These are phyloP conservation scores for Mythimna pallens DNA, from an alignment of 2,888 invertebrate genomes.

Conservation along the genomic window DNA sequence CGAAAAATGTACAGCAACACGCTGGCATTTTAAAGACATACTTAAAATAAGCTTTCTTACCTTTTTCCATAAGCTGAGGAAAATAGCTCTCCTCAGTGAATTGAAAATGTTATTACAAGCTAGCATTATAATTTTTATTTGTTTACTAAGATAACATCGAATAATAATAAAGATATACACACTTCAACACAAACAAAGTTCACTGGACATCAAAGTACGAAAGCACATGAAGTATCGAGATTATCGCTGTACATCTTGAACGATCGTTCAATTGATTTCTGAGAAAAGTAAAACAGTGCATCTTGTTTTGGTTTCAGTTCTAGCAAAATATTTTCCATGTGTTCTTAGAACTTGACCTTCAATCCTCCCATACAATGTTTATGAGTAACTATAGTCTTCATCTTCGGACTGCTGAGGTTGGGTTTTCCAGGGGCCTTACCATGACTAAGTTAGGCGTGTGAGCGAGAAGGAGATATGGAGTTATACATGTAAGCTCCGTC, in stretches of 20 bases:
- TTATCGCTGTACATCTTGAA: slow-evolving; percentile 51
- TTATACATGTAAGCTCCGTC: too few species aligned
- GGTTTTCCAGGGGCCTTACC: not conserved
- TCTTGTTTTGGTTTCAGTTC: slow-evolving; percentile 74
- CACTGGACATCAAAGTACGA: slow-evolving; percentile 37
- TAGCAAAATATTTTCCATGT: slow-evolving; percentile 68
- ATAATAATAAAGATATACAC: slow-evolving; percentile 1
- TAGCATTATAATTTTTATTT: slow-evolving; percentile 1
- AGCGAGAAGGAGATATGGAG: too few species aligned
- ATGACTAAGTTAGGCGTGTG: too few species aligned
- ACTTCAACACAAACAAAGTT: slow-evolving; percentile 7
- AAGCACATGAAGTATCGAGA: slow-evolving; percentile 53
- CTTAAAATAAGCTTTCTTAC: not conserved
- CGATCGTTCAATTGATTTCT: slow-evolving; percentile 67
- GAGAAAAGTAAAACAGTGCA: slow-evolving; percentile 73
- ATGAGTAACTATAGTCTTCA: not conserved
- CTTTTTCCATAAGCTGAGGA: not conserved
- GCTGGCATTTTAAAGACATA: too few species aligned
- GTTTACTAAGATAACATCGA: not conserved
- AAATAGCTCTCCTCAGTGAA: not conserved
- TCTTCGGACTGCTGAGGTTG: not conserved
- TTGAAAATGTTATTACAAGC: not conserved
- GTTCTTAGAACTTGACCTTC: slow-evolving; percentile 77
- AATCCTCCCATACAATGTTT: slow-evolving; percentile 64
- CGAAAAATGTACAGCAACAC: too few species aligned